phyloP scores from a whole-genome alignment of 64 coral and sea anemone genomes.

The Dendronephthya gigantea region DNA sequence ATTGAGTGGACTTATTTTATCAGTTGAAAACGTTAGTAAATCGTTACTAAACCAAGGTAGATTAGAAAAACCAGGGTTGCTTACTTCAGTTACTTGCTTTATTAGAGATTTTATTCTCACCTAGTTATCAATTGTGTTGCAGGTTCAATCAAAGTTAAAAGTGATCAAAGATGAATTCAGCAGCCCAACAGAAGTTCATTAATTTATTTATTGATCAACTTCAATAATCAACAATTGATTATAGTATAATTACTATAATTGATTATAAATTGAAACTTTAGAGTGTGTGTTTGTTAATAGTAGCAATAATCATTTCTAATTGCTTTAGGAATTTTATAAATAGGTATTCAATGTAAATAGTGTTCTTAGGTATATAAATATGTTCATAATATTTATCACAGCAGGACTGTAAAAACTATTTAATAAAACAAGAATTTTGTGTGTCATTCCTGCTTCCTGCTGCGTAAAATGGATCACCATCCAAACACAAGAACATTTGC shows the following conservation, averaged over 20 bases:
- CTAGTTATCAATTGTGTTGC: background rate
- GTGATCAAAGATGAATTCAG: background rate
- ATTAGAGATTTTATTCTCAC: background rate
- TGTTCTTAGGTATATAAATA: no score
- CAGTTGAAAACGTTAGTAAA: background rate
- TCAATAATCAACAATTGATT: background rate
- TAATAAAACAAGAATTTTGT: no score
- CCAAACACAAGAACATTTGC: no score
- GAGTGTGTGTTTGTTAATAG: background rate
- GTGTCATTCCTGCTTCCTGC: no score
- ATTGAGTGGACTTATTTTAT: background rate
- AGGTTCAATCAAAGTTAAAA: conserved; percentile 11
- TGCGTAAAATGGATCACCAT: no score
- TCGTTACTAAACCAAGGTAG: background rate
- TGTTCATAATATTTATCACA: no score
- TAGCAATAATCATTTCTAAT: no score
- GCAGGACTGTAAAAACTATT: no score
- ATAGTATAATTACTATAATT: background rate
- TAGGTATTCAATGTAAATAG: no score
- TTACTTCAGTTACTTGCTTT: no score
- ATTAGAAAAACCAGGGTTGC: background rate
- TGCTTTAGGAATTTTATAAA: no score
- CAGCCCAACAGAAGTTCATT: background rate
- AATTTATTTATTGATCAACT: background rate
- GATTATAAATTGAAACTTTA: no score